A percentile compares a stretch with the other conserved stretches of the same genome.
These are phyloP conservation scores for Kuschelorhynchus macadamiae DNA, from an alignment of 2,888 invertebrate species.

Conservation along the genomic window DNA sequence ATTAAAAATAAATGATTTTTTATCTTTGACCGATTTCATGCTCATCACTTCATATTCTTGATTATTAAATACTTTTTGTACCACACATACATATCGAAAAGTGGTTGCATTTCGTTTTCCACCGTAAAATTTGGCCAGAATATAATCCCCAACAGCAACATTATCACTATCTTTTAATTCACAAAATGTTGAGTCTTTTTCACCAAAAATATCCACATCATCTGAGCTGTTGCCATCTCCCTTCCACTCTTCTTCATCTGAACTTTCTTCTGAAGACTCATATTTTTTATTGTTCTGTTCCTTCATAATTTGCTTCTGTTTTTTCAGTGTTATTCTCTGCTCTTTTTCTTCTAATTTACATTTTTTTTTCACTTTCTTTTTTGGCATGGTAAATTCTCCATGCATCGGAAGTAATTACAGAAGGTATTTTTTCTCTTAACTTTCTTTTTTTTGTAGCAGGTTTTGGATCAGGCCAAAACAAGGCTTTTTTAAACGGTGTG, in stretches of 20 bases:
- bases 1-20: too few relatives aligned
- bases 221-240: constrained; percentile 7
- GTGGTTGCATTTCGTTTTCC: constrained; percentile 20
- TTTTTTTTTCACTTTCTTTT: constrained; percentile 16
- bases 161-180: constrained; percentile 17
- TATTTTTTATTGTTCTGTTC: constrained; percentile 7
- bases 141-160: constrained; percentile 22
- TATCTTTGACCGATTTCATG: background rate
- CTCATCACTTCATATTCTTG: constrained; percentile 13
- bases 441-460: constrained; percentile 4
- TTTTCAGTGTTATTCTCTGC: constrained; percentile 3
- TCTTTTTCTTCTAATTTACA: constrained; percentile 25
- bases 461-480: too few relatives aligned
- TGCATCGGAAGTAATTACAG: constrained; percentile 22
- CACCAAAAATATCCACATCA: too few relatives aligned
- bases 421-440: constrained; percentile 32
- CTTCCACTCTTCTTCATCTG: constrained; percentile 27
- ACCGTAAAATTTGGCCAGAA: constrained; percentile 24
- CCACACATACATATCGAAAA: constrained; percentile 30
- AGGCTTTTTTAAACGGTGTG: constrained; percentile 33
- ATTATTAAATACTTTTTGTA: constrained; percentile 17
- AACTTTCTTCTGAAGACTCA: background rate
- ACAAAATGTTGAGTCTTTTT: background rate
- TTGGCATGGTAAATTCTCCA: too few relatives aligned
- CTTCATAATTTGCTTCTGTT: constrained; percentile 6